Percentiles rank a stretch among this genome's conserved stretches.
Evolutionary conservation across 2,113 vertebrate species (phyloP).

Genomic region (Campylomormyrus tamandua): DNA sequence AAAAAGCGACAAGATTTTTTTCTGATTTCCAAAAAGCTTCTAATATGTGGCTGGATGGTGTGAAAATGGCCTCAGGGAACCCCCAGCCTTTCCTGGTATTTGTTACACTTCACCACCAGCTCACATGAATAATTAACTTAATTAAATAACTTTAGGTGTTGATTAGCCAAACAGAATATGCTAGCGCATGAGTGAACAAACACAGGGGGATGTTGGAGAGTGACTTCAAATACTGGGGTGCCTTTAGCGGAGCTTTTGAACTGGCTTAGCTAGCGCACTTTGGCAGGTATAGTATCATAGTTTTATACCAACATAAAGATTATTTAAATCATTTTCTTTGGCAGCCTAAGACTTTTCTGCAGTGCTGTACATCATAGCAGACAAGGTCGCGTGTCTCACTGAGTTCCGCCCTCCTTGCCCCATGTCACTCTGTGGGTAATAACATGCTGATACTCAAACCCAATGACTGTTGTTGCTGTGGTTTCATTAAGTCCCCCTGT

Average conservation of each 20-base stretch:
- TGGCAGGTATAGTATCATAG: neutral
- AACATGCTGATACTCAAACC: neutral
- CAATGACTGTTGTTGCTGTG: neutral
- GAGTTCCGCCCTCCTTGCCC: neutral
- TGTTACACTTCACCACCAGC: neutral
- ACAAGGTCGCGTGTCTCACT: neutral
- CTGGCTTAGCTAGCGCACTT: neutral
- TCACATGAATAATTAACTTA: neutral
- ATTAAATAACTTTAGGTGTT: neutral
- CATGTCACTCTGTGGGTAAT: neutral
- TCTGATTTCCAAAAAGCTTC: neutral
- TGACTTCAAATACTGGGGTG: neutral
- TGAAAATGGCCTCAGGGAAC: neutral
- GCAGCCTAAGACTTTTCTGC: neutral
- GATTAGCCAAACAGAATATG: neutral
- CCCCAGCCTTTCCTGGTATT: neutral
- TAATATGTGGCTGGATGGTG: neutral
- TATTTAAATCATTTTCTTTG: neutral
- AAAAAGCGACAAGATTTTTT: neutral
- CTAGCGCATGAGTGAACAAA: neutral
- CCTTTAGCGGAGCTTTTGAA: neutral
- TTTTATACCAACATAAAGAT: neutral
- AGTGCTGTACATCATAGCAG: neutral
- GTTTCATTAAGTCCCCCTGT: neutral
- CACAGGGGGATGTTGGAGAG: neutral